These are phyloP conservation scores for Dendrolimus punctatus DNA, from an alignment of 1,140 invertebrate species.

Conservation along the genomic window DNA sequence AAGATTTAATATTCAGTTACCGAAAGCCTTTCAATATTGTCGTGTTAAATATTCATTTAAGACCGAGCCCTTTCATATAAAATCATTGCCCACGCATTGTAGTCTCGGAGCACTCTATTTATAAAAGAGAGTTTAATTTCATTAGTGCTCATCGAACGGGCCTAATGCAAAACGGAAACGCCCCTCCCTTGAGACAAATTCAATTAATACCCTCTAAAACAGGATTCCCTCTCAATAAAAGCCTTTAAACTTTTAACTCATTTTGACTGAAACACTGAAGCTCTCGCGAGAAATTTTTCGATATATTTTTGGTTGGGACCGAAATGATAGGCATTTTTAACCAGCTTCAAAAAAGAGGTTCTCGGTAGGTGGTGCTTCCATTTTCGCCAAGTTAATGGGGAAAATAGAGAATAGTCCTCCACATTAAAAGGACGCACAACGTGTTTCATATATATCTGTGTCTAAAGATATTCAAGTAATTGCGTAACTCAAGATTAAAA, in stretches of 20 bases:
- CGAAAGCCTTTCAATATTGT: neutral
- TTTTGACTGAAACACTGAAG: slow-evolving; percentile 27
- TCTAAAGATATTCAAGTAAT: too few relatives aligned
- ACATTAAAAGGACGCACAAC: too few relatives aligned
- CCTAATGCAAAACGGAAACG: slow-evolving; percentile 62
- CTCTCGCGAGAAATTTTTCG: too few relatives aligned
- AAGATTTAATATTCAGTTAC: neutral
- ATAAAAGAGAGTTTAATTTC: slow-evolving; percentile 50
- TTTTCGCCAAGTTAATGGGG: too few relatives aligned
- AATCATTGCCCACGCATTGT: slow-evolving; percentile 10
- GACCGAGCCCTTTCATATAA: slow-evolving; percentile 3
- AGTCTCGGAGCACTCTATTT: slow-evolving; percentile 17
- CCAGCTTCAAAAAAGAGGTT: too few relatives aligned
- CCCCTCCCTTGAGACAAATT: slow-evolving; percentile 60
- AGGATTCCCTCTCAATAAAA: slow-evolving; percentile 44
- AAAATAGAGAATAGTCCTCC: too few relatives aligned
- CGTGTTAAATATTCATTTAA: neutral
- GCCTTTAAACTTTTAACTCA: slow-evolving; percentile 63
- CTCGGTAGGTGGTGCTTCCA: too few relatives aligned
- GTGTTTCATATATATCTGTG: too few relatives aligned
- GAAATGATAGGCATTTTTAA: too few relatives aligned
- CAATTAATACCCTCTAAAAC: slow-evolving; percentile 63
- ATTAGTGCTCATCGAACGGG: slow-evolving; percentile 47
- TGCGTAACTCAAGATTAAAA: too few relatives aligned
- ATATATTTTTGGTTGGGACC: too few relatives aligned